phyloP scores from a whole-genome alignment of 2,113 vertebrate genomes.

The Actenoides lindsayi region DNA sequence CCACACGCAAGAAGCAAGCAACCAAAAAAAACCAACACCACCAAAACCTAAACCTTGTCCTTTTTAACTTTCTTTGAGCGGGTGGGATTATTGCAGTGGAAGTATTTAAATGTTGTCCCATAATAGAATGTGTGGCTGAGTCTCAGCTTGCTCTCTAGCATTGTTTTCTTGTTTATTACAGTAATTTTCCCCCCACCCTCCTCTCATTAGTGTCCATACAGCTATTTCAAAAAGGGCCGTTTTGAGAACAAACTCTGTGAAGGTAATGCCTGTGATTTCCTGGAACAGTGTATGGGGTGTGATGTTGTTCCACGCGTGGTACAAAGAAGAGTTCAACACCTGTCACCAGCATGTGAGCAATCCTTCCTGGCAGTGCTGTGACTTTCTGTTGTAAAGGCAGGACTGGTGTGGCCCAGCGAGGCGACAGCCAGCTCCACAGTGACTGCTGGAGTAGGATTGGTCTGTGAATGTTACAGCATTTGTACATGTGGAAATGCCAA shows the following conservation, averaged over 20 bases:
- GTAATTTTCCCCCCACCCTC: not conserved
- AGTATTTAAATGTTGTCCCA: not conserved
- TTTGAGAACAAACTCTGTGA: not conserved
- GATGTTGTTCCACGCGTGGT: not conserved
- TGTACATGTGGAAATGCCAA: not conserved
- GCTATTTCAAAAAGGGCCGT: not conserved
- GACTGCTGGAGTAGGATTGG: not conserved
- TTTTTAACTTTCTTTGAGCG: not conserved
- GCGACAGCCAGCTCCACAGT: not conserved
- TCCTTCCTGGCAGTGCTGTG: not conserved
- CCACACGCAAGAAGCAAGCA: not conserved
- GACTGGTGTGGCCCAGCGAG: not conserved
- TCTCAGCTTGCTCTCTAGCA: not conserved
- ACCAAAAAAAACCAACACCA: not conserved
- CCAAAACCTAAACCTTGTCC: not conserved
- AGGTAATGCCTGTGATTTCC: not conserved
- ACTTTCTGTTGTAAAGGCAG: not conserved
- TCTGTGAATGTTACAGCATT: not conserved
- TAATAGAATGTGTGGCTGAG: not conserved
- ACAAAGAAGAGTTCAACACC: not conserved
- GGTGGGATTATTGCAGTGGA: not conserved
- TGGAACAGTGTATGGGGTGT: rapidly evolving
- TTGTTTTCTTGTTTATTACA: not conserved
- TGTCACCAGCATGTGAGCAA: not conserved
- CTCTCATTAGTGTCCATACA: not conserved